Base-by-base conservation (phyloP, 1,140 invertebrate genomes). In the Ceratoteleas bidentatus region DNA sequence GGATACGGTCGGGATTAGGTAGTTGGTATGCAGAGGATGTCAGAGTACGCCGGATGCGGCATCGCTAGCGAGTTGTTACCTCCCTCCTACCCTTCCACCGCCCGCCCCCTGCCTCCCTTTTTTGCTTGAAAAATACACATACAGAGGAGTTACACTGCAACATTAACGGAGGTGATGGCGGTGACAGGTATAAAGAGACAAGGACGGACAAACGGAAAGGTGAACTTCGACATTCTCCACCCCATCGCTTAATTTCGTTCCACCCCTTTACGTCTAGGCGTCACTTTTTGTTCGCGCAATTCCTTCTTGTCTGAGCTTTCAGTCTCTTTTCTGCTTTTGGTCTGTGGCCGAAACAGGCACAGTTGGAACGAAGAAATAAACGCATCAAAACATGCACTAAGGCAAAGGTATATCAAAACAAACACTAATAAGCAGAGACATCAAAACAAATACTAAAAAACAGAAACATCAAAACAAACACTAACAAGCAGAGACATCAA, bases 21-120 rank as follows among this genome's bases (percentile, higher is more conserved):
- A 89, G 68, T 89, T 89, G 87, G 83, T 89, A 90, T 88, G 86
- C 88, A 88, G 85, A 81, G 65, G 81, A 81, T 82, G 85, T 86
- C 81, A 74, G 66, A 49, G 61, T 77, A 86, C 87, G 86, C 87
- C 87, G 87, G 88, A 88, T 88, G 87, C 88, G 87, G 88, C 87
- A 87, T 88, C 88, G 88, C 87, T 86, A 88, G 84, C 87, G 82
- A 87, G 86, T 89, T 88, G 86, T 88, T 88, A 87, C 86, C 85
- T 83, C 70, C 81, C 79, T 83, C 72, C 64, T 70, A 65, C 82
- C 79, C 58, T 57, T 49, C 47, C 6, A 2, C 50, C n/a, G 2
- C 36, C 36, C 6, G 2, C 2, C 36, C 36, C 10, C 36, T 40
- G 7, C 36, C 6, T 40, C 36, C 36, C 36, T 40, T 40, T 40